Percentiles rank a stretch among this genome's conserved stretches.
Conservation (phyloP, 92 coral and sea anemone genomes). For the Parazoanthus darwini region DNA sequence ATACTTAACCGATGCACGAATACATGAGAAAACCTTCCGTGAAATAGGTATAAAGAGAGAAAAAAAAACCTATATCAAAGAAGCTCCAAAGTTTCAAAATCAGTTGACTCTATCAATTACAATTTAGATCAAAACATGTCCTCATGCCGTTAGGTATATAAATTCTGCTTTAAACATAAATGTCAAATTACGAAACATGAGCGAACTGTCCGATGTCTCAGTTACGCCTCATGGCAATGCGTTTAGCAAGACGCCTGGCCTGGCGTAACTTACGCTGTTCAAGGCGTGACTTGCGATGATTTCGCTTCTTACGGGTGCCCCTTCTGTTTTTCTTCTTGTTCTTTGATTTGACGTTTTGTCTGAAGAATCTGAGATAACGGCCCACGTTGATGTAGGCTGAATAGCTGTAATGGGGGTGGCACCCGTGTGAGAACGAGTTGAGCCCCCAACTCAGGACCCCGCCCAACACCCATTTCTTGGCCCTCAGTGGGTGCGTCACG, state of each 20-base stretch:
- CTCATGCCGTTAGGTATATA: too few species aligned
- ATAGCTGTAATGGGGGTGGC: conserved; percentile 73
- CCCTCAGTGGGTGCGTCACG: conserved; percentile 46
- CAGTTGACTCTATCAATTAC: too few species aligned
- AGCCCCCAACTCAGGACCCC: conserved; percentile 95
- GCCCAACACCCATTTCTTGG: conserved; percentile 73
- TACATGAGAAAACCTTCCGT: too few species aligned
- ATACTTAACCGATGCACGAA: too few species aligned
- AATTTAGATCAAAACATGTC: too few species aligned
- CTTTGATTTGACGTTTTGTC: conserved; percentile 48
- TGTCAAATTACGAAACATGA: neutral
- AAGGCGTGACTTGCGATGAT: conserved; percentile 14
- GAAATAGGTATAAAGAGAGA: too few species aligned
- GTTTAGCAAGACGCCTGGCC: neutral
- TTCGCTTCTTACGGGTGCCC: neutral
- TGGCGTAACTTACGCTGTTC: neutral
- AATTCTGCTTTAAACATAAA: neutral
- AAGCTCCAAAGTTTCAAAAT: too few species aligned
- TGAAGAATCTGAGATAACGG: conserved; percentile 76
- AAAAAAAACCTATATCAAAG: too few species aligned
- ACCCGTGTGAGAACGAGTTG: conserved; percentile 60
- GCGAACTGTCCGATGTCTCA: neutral
- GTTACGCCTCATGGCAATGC: neutral
- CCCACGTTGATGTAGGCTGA: conserved; percentile 79
- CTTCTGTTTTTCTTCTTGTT: conserved; percentile 28